Conservation (phyloP, 37 sponge, comb jelly and placozoan genomes). For the Haliclona indistincta region DNA sequence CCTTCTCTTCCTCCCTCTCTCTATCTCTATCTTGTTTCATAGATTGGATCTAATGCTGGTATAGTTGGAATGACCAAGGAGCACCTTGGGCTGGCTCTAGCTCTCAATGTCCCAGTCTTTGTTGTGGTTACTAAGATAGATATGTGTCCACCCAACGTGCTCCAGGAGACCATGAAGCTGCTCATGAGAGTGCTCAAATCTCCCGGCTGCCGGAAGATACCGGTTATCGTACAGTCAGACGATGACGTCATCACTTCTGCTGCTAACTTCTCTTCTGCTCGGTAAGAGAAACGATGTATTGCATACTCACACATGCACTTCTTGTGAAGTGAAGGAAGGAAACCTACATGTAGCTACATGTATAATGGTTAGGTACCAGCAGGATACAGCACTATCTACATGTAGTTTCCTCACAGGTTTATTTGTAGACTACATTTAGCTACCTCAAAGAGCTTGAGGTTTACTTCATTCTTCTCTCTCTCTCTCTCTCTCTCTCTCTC, state of each 20-base stretch:
- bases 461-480: too few species aligned
- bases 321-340: background rate
- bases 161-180: conserved; percentile 93
- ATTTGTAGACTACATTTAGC: too few species aligned
- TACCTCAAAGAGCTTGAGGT: too few species aligned
- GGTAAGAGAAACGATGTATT: conserved; percentile 25
- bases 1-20: background rate
- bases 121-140: conserved; percentile 99
- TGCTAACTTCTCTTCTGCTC: conserved; percentile 95
- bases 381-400: background rate
- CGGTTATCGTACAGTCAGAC: conserved; percentile 81
- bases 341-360: background rate
- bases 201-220: conserved; percentile 98
- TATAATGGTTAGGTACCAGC: background rate
- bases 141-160: conserved; percentile 98
- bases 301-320: conserved; percentile 2
- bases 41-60: conserved; percentile 90
- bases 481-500: background rate
- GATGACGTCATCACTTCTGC: conserved; percentile 97
- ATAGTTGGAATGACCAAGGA: conserved; percentile 96
- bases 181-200: conserved; percentile 92
- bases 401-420: too few species aligned
- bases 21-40: background rate
- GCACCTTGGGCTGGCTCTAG: conserved; percentile 96
- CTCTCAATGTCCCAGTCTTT: conserved; percentile 98